These are phyloP conservation scores for Heterohyrax brucei DNA, from an alignment of 2,797 vertebrate species.

Conservation along the genomic window DNA sequence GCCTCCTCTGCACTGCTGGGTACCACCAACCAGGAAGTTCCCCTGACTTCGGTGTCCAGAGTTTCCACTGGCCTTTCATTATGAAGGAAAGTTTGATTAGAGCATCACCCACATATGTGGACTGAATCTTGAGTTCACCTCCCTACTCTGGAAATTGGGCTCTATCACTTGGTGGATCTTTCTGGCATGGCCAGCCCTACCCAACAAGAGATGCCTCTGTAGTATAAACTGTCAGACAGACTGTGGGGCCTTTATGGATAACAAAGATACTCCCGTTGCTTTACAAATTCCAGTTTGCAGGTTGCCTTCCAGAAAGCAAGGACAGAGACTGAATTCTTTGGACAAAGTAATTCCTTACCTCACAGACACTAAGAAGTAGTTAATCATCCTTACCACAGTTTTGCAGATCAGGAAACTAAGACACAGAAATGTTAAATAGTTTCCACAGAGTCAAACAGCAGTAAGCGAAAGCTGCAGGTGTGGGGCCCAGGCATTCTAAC, in stretches of 20 bases:
- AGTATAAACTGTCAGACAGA: neutral
- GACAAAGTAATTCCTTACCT: neutral
- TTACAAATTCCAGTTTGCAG: neutral
- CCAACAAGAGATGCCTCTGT: neutral
- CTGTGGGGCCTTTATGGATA: neutral
- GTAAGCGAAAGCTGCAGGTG: neutral
- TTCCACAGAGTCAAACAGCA: neutral
- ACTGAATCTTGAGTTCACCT: neutral
- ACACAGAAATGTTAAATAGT: neutral
- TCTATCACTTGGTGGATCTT: neutral
- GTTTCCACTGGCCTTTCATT: neutral
- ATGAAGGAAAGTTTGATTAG: neutral
- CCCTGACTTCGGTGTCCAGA: neutral
- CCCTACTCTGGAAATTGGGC: neutral
- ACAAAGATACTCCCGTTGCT: neutral
- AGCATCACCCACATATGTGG: neutral
- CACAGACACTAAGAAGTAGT: neutral
- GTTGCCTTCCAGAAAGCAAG: no score
- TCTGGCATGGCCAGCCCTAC: neutral
- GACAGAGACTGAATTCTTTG: neutral
- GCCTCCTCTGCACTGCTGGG: neutral
- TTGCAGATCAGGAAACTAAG: neutral
- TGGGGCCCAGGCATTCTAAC: neutral
- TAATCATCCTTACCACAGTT: neutral
- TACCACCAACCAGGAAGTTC: neutral